Conservation (phyloP, 1,140 invertebrate genomes). For the Battus philenor region DNA sequence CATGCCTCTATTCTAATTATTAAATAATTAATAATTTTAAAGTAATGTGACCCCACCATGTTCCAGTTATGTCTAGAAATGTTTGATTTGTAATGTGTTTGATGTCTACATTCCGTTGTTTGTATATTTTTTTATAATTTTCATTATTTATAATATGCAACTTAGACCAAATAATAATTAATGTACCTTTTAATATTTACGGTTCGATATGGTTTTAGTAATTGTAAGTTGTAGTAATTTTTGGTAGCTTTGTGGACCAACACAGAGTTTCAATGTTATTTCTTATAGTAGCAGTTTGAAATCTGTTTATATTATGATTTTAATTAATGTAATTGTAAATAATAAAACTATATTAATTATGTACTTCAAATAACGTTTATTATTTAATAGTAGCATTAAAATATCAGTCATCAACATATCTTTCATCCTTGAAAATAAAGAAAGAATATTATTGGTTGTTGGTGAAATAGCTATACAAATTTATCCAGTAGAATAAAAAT, state of each 20-base stretch:
- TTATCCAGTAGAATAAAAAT: too few species aligned
- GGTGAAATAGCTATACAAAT: too few species aligned
- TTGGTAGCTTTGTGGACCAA: slow-evolving; percentile 73
- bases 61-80: slow-evolving; percentile 70
- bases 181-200: slow-evolving; percentile 71
- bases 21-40: slow-evolving; percentile 38
- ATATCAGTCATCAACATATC: too few species aligned
- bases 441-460: too few species aligned
- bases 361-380: slow-evolving; percentile 48
- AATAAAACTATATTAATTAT: slow-evolving; percentile 70
- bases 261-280: slow-evolving; percentile 61
- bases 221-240: slow-evolving; percentile 50
- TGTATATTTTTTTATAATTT: slow-evolving; percentile 65
- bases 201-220: slow-evolving; percentile 53
- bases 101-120: slow-evolving; percentile 72
- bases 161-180: slow-evolving; percentile 76
- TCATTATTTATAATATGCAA: slow-evolving; percentile 73
- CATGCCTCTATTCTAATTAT: slow-evolving; percentile 62
- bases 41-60: slow-evolving; percentile 69
- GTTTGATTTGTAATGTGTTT: slow-evolving; percentile 64
- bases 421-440: too few species aligned
- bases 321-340: slow-evolving; percentile 68
- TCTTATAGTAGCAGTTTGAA: slow-evolving; percentile 58
- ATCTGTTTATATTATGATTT: slow-evolving; percentile 65
- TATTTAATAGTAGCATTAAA: slow-evolving; percentile 22